These are phyloP conservation scores for Melanotaenia boesemani DNA, from an alignment of 2,797 vertebrate species.

Conservation along the genomic window DNA sequence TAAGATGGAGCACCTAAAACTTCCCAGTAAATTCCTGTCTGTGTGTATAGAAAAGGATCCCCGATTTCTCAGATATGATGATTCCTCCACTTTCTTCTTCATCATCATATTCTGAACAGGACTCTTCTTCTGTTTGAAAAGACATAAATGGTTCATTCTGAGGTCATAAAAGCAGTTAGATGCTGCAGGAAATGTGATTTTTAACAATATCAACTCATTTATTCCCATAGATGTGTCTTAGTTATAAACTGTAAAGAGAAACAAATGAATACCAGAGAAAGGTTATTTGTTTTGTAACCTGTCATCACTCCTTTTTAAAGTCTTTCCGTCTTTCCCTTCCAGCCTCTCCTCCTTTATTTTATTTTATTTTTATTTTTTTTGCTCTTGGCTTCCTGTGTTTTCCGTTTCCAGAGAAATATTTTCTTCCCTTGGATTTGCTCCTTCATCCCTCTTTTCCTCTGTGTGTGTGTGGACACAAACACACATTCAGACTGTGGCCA, in stretches of 20 bases:
- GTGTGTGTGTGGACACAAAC: background rate
- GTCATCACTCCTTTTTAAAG: background rate
- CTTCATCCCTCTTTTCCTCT: background rate
- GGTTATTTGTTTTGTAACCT: background rate
- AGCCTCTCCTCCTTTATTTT: background rate
- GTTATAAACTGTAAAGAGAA: background rate
- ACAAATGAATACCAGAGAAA: background rate
- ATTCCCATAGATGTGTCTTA: too few relatives aligned
- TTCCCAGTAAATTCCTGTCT: too few relatives aligned
- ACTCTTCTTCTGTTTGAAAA: too few relatives aligned
- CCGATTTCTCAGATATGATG: too few relatives aligned
- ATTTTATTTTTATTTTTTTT: background rate
- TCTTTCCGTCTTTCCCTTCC: background rate
- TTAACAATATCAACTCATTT: too few relatives aligned
- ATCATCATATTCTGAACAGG: background rate
- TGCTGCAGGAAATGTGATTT: too few relatives aligned
- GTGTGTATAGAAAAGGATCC: background rate
- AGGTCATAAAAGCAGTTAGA: too few relatives aligned
- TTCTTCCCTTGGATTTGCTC: background rate
- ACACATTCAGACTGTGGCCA: background rate
- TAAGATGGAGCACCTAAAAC: too few relatives aligned
- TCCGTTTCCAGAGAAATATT: conserved; percentile 1
- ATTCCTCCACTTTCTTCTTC: background rate
- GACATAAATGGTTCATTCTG: too few relatives aligned
- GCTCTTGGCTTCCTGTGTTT: background rate